phyloP scores from a whole-genome alignment of 2,797 vertebrate genomes.

The Neostethus bicornis region DNA sequence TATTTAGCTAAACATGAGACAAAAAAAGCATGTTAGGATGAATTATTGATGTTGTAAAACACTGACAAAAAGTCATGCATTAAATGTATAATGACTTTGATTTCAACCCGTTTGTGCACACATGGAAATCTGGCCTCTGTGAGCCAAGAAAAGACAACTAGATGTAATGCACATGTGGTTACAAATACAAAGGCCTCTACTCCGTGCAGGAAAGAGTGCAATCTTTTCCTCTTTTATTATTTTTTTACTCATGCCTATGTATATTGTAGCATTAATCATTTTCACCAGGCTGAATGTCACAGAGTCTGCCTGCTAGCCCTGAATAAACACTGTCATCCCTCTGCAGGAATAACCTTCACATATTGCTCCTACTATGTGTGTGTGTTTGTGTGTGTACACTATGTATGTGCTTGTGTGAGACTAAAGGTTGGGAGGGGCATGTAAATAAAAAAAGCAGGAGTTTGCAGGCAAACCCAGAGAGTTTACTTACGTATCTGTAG shows the following conservation, averaged over 20 bases:
- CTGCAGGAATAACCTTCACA: slow-evolving; percentile 76
- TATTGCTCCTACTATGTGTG: slow-evolving; percentile 64
- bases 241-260: slow-evolving; percentile 57
- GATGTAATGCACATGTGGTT: slow-evolving; percentile 21
- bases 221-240: slow-evolving; percentile 29
- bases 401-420: slow-evolving; percentile 18
- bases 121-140: slow-evolving; percentile 1
- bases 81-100: slow-evolving; percentile 28
- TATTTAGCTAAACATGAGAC: no score
- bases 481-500: slow-evolving; percentile 55
- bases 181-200: slow-evolving; percentile 34
- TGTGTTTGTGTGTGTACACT: slow-evolving; percentile 40
- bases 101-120: slow-evolving; percentile 13
- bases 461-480: slow-evolving; percentile 53
- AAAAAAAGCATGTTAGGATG: background rate
- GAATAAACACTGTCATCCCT: slow-evolving; percentile 78
- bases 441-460: slow-evolving; percentile 71
- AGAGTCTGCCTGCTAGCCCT: slow-evolving; percentile 68
- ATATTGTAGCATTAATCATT: slow-evolving; percentile 77
- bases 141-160: slow-evolving; percentile 27
- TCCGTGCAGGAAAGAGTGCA: slow-evolving; percentile 17
- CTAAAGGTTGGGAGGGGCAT: slow-evolving; percentile 66
- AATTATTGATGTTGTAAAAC: slow-evolving; percentile 13
- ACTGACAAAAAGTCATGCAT: slow-evolving; percentile 31
- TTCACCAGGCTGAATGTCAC: slow-evolving; percentile 74